Evolutionary conservation across 2,888 invertebrate genomes (phyloP), one percentile per base, ranked within the genome.

Genomic region (Proisotoma minuta): DNA sequence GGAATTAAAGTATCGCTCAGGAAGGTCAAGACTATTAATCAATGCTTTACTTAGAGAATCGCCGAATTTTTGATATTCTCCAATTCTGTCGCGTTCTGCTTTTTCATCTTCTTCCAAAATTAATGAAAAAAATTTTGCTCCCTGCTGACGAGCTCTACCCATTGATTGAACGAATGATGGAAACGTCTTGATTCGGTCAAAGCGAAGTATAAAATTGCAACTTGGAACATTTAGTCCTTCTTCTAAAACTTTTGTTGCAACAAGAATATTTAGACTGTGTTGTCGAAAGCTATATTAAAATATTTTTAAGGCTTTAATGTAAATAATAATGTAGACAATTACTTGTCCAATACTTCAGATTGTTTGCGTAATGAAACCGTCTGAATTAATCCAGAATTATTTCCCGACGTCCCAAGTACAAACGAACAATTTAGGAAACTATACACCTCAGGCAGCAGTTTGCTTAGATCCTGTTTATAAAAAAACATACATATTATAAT

Each of bases 1-100:
- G 43, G 87, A 80, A 51, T 81, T 77, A 1, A 76, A 74, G 10
- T 80, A 3, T 83, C 82, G 1, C 79, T 75, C 24, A 78, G 62
- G 34, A 10, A 34, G 34, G 8, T 34, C 34, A 8, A 15, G 8
- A 8, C 15, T 8, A 15, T 34, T 34, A 10, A 34, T 34, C 34
- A 34, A 15, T 8, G 15, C 34, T 34, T 34, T 34, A 15, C 34
- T 34, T 34, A 34, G 15, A 10, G 34, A 34, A 34, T 34, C 34
- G 34, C 34, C 15, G 34, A 34, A 8, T 15, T 15, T 34, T 8
- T 8, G 8, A 15, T 34, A 34, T 15, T 34, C 8, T 34, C 15
- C 34, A 8, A 34, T 10, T 34, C 15, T 34, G 15, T 34, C 15
- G 8, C 8, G 8, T 34, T 34, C 34, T 34, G 8, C 34, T 15